Evolutionary conservation across 2,113 vertebrate genomes (phyloP).

Genomic region (Pomatostomus ruficeps): DNA sequence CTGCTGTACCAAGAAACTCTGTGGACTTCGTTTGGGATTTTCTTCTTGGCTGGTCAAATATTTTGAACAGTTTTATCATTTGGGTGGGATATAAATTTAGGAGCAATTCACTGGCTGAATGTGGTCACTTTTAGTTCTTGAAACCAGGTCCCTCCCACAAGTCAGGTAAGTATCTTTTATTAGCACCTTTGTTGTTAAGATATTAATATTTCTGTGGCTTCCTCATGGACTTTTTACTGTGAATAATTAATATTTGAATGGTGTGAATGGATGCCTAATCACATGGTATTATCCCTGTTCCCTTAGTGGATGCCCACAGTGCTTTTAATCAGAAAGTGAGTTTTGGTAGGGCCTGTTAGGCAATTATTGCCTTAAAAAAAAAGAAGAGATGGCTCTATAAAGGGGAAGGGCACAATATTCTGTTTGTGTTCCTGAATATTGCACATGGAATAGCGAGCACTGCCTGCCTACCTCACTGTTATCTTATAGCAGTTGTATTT

Average conservation of each 20-base stretch:
- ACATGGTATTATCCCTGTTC: background rate
- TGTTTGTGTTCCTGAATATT: background rate
- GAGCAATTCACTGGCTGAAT: background rate
- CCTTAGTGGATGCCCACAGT: background rate
- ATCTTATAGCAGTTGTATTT: background rate
- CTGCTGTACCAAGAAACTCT: background rate
- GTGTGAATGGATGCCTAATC: background rate
- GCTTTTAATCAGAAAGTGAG: background rate
- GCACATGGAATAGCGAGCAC: background rate
- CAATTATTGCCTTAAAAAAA: background rate
- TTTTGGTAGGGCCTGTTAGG: background rate
- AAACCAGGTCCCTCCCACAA: background rate
- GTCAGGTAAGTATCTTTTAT: background rate
- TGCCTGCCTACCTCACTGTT: background rate
- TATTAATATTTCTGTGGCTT: background rate
- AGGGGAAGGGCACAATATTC: background rate
- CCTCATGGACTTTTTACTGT: background rate
- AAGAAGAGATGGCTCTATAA: background rate
- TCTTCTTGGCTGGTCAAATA: background rate
- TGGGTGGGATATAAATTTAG: background rate
- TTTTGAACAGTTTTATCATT: background rate
- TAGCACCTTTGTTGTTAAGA: background rate
- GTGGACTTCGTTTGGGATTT: background rate
- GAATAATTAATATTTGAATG: background rate
- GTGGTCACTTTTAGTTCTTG: background rate